phyloP scores from a whole-genome alignment of 2,888 invertebrate genomes.

The Drosophila putrida region DNA sequence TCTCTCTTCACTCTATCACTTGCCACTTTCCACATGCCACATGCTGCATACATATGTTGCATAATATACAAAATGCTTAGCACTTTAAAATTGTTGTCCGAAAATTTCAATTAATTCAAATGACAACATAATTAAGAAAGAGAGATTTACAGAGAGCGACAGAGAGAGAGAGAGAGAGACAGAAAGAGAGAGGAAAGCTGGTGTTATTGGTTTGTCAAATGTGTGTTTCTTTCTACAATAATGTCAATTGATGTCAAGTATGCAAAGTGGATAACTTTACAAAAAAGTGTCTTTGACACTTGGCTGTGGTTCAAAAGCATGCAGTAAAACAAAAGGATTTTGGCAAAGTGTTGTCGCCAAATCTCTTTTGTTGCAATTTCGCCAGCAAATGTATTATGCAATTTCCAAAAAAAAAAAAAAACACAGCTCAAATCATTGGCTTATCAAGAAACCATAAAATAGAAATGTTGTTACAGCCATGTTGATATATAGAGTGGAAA shows the following conservation, averaged over 20 bases:
- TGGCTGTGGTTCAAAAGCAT: slow-evolving; percentile 23
- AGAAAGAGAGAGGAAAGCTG: too few species aligned
- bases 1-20: background rate
- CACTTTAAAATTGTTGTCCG: slow-evolving; percentile 63
- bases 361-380: slow-evolving; percentile 31
- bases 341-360: slow-evolving; percentile 8
- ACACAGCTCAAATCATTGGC: background rate
- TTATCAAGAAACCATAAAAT: background rate
- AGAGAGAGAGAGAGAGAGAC: background rate
- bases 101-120: slow-evolving; percentile 57
- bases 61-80: slow-evolving; percentile 68
- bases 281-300: slow-evolving; percentile 30
- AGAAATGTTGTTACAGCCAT: background rate
- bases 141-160: background rate
- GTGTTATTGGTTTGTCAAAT: background rate
- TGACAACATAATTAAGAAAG: slow-evolving; percentile 52
- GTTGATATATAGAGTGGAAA: background rate
- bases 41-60: slow-evolving; percentile 44
- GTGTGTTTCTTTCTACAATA: slow-evolving; percentile 24
- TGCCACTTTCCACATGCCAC: slow-evolving; percentile 15
- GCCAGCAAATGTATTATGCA: slow-evolving; percentile 2
- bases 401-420: background rate
- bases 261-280: slow-evolving; percentile 45
- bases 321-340: slow-evolving; percentile 10
- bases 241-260: slow-evolving; percentile 69